phyloP scores from a whole-genome alignment of 2,113 vertebrate genomes.

The Myrmecobius fasciatus region DNA sequence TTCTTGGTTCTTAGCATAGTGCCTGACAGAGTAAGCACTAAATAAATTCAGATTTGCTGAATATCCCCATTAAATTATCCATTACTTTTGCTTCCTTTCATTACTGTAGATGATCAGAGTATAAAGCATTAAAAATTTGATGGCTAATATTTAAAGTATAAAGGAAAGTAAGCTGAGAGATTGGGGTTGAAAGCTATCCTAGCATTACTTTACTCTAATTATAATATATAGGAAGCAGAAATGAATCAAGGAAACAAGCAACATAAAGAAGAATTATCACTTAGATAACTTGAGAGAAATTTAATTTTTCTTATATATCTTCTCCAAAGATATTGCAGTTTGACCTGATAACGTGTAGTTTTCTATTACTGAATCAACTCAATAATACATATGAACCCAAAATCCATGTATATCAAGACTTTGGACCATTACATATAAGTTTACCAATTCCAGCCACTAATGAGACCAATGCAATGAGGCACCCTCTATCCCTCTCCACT shows the following conservation, averaged over 20 bases:
- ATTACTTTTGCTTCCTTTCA: constrained; percentile 52
- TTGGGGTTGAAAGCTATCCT: background rate
- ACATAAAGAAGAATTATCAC: constrained; percentile 55
- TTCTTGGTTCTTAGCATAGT: background rate
- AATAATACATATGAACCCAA: constrained; percentile 64
- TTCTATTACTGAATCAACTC: constrained; percentile 74
- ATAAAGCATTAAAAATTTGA: background rate
- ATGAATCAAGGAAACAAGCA: constrained; percentile 6
- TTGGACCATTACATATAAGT: constrained; percentile 59
- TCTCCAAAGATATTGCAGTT: constrained; percentile 71
- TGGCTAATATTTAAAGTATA: background rate
- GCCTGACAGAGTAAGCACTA: background rate
- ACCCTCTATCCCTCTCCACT: background rate
- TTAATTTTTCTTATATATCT: constrained; percentile 66
- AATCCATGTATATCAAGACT: constrained; percentile 20
- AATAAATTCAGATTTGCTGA: background rate
- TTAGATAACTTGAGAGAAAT: constrained; percentile 59
- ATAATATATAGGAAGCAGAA: constrained; percentile 54
- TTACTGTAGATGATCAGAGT: constrained; percentile 57
- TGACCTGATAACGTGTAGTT: constrained; percentile 66
- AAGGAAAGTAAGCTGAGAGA: background rate
- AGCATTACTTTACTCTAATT: constrained; percentile 38
- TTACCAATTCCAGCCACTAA: constrained; percentile 58
- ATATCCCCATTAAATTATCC: constrained; percentile 65
- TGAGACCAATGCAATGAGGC: background rate